Evolutionary conservation across 2,888 invertebrate genomes (phyloP).

Genomic region (Lasiommata megera): DNA sequence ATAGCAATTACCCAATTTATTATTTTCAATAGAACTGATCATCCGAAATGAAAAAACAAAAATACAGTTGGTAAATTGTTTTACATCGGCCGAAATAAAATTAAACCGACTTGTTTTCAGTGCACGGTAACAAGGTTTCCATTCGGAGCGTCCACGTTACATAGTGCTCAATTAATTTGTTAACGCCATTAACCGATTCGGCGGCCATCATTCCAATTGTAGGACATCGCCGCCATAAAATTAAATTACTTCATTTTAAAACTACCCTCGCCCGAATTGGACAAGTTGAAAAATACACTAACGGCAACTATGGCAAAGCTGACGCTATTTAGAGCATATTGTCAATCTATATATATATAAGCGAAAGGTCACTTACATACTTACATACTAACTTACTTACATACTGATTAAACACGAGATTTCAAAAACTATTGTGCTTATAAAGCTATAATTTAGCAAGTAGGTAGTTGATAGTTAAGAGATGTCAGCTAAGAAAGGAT

Average conservation of each 20-base stretch:
- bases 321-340: too few relatives aligned
- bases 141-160: conserved; percentile 23
- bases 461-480: too few relatives aligned
- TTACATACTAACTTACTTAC: too few relatives aligned
- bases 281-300: conserved; percentile 37
- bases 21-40: not conserved
- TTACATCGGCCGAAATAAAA: conserved; percentile 13
- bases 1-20: not conserved
- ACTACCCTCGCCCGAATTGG: conserved; percentile 37
- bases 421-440: too few relatives aligned
- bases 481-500: too few relatives aligned
- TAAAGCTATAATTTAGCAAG: too few relatives aligned
- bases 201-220: conserved; percentile 32
- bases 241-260: conserved; percentile 45
- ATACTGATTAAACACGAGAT: too few relatives aligned
- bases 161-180: conserved; percentile 33
- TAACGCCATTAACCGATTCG: conserved; percentile 35
- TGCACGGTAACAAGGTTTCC: conserved; percentile 26
- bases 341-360: too few relatives aligned
- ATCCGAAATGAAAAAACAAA: not conserved
- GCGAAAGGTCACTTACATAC: too few relatives aligned
- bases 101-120: conserved; percentile 17
- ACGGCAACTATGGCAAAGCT: not conserved
- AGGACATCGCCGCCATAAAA: conserved; percentile 35
- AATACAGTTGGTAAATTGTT: conserved; percentile 4